These are phyloP conservation scores for Danio choprae DNA, from an alignment of 2,797 vertebrate species.

Conservation along the genomic window DNA sequence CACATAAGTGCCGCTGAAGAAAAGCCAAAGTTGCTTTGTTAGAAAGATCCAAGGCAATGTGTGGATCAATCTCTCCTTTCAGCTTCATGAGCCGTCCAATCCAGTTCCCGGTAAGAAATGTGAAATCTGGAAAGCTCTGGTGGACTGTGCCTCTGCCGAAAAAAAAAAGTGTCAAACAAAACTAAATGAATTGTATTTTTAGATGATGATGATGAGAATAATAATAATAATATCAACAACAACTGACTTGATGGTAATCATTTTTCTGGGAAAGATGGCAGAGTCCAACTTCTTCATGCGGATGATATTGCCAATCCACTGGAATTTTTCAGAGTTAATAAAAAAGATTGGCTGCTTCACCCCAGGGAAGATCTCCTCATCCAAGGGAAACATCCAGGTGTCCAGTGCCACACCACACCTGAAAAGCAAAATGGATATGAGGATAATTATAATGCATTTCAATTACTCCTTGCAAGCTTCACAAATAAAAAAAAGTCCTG, in stretches of 20 bases:
- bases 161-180: neutral
- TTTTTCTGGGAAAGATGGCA: slow-evolving; percentile 84
- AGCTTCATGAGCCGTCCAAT: slow-evolving; percentile 86
- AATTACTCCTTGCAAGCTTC: neutral
- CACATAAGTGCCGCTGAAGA: slow-evolving; percentile 91
- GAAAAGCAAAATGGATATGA: slow-evolving; percentile 23
- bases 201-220: neutral
- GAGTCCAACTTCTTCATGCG: slow-evolving; percentile 86
- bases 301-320: slow-evolving; percentile 86
- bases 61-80: slow-evolving; percentile 90
- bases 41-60: slow-evolving; percentile 85
- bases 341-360: slow-evolving; percentile 93
- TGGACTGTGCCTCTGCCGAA: slow-evolving; percentile 89
- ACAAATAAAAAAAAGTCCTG: too few species aligned
- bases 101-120: slow-evolving; percentile 86
- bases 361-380: slow-evolving; percentile 81
- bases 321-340: slow-evolving; percentile 94
- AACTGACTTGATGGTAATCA: slow-evolving; percentile 91
- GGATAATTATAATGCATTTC: neutral
- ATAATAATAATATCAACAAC: neutral
- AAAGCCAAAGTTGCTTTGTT: slow-evolving; percentile 93
- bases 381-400: slow-evolving; percentile 91
- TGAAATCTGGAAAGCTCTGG: slow-evolving; percentile 96
- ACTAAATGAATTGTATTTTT: neutral
- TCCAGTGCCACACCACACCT: slow-evolving; percentile 94